phyloP scores from a whole-genome alignment of 2,888 invertebrate species.

The Drosophila paranaensis region DNA sequence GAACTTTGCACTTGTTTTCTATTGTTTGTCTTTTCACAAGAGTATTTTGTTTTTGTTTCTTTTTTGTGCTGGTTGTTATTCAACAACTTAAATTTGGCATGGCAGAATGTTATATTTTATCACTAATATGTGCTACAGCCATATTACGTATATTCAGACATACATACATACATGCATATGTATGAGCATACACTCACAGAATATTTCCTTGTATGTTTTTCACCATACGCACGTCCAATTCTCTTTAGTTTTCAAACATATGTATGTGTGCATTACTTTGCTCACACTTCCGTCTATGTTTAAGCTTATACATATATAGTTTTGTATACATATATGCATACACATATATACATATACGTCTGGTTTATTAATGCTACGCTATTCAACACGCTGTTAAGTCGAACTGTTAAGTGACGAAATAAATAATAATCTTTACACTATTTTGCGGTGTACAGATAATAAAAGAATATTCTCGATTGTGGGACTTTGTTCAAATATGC shows the following conservation, averaged over 20 bases:
- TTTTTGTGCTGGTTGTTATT: slow-evolving; percentile 35
- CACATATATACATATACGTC: background rate
- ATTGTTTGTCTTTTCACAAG: background rate
- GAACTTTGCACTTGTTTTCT: slow-evolving; percentile 37
- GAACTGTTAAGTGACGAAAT: slow-evolving; percentile 17
- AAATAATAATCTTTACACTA: background rate
- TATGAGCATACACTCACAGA: slow-evolving; percentile 20
- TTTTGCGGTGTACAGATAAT: background rate
- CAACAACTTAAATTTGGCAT: slow-evolving; percentile 32
- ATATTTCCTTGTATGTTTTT: slow-evolving; percentile 61
- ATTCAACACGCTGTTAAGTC: slow-evolving; percentile 12
- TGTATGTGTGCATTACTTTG: slow-evolving; percentile 6
- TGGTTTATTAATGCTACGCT: slow-evolving; percentile 15
- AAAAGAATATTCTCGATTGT: background rate
- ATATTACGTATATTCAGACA: slow-evolving; percentile 1
- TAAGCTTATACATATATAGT: slow-evolving; percentile 4
- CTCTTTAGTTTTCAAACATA: slow-evolving; percentile 38
- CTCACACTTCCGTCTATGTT: slow-evolving; percentile 33
- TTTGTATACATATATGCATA: slow-evolving; percentile 1
- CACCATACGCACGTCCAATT: slow-evolving; percentile 52
- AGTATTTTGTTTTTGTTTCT: background rate
- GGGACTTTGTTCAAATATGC: background rate
- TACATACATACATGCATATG: background rate
- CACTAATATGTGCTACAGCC: slow-evolving; percentile 21
- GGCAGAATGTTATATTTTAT: slow-evolving; percentile 29